phyloP scores from a whole-genome alignment of 2,797 vertebrate species.

The Phataginus tricuspis region DNA sequence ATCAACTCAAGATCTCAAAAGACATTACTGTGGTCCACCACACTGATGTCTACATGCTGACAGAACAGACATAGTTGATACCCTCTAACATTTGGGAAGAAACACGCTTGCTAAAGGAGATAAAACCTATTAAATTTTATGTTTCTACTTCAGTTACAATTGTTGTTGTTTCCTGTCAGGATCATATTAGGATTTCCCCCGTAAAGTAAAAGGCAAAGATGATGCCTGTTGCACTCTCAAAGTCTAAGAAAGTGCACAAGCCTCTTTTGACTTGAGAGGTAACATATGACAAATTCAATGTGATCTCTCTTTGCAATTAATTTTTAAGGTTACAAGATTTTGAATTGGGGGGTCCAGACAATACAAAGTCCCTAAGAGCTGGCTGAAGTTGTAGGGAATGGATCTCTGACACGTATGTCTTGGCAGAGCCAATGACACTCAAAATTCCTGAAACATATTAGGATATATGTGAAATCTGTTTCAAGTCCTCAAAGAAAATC shows the following conservation, averaged over 20 bases:
- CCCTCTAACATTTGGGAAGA: background rate
- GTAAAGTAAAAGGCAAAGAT: background rate
- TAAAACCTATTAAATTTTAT: background rate
- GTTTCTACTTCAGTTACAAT: background rate
- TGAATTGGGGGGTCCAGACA: background rate
- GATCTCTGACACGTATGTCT: background rate
- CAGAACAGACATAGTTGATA: background rate
- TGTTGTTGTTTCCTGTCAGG: background rate
- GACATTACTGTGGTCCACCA: background rate
- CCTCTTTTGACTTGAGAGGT: background rate
- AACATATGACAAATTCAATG: background rate
- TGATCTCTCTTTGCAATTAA: background rate
- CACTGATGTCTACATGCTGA: background rate
- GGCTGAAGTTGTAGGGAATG: background rate
- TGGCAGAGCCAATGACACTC: background rate
- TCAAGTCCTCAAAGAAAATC: background rate
- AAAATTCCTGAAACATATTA: background rate
- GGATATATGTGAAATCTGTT: rapidly evolving
- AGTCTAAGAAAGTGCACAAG: background rate
- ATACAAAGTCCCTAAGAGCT: background rate
- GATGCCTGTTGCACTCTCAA: background rate
- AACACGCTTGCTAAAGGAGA: background rate
- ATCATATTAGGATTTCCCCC: background rate
- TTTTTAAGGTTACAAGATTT: background rate
- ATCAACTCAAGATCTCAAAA: background rate